Evolutionary conservation across 1,140 invertebrate species (phyloP).

Genomic region (Octopus sinensis): DNA sequence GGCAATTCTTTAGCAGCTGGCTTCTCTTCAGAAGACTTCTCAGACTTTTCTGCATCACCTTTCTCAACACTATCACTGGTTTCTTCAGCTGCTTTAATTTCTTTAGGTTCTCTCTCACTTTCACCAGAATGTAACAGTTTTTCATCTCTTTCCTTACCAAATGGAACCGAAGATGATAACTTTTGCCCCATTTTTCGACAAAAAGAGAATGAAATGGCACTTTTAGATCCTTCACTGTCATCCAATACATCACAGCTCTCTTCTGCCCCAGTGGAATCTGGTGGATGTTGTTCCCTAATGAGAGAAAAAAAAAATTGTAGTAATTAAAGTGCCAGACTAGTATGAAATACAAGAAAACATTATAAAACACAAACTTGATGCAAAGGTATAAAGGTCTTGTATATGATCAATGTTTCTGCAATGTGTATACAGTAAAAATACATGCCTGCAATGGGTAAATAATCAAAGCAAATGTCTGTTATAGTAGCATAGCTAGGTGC

Average conservation of each 20-base stretch:
- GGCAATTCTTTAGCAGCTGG: background rate
- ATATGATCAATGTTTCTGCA: no score
- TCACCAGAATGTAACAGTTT: background rate
- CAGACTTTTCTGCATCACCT: background rate
- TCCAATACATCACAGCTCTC: background rate
- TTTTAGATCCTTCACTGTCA: background rate
- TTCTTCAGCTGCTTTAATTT: background rate
- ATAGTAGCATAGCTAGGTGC: no score
- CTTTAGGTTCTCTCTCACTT: background rate
- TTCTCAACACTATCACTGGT: background rate
- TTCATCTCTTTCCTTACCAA: conserved; percentile 7
- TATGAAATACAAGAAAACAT: no score
- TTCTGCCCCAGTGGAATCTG: background rate
- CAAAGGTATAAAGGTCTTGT: no score
- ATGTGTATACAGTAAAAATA: no score
- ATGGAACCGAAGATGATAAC: background rate
- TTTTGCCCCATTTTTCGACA: conserved; percentile 3
- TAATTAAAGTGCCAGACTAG: background rate
- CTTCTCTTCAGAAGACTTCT: background rate
- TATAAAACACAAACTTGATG: no score
- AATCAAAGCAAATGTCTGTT: no score
- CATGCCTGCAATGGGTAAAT: no score
- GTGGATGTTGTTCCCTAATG: background rate
- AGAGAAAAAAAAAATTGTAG: background rate
- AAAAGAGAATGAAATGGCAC: conserved; percentile 10